phyloP scores from a whole-genome alignment of 2,888 invertebrate species.

The Stratiomys singularior region DNA sequence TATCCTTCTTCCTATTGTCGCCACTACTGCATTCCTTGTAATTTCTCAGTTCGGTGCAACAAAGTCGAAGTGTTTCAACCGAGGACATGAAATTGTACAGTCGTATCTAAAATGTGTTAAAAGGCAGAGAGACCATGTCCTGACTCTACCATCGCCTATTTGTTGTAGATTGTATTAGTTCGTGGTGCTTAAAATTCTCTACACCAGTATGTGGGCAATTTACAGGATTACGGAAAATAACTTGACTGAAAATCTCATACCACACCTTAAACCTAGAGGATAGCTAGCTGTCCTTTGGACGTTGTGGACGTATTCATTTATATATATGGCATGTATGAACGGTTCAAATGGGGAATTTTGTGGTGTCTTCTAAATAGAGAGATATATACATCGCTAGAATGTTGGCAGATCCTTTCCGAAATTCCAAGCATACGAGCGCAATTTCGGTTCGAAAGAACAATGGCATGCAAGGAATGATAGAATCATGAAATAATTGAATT shows the following conservation, averaged over 20 bases:
- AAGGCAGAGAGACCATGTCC: too few species aligned
- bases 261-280: neutral
- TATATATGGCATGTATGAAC: neutral
- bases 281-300: neutral
- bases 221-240: conserved; percentile 52
- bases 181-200: conserved; percentile 5
- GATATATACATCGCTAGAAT: neutral
- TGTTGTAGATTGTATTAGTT: too few species aligned
- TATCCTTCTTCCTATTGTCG: too few species aligned
- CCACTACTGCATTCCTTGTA: too few species aligned
- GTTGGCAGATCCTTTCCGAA: neutral
- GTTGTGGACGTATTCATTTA: neutral
- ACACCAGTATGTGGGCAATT: conserved; percentile 51
- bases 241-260: conserved; percentile 39
- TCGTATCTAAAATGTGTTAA: too few species aligned
- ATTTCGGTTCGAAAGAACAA: neutral
- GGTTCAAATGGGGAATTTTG: neutral
- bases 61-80: too few species aligned
- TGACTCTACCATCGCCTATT: too few species aligned
- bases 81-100: too few species aligned
- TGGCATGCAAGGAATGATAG: neutral
- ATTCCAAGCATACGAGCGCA: too few species aligned
- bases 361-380: neutral
- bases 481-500: neutral
- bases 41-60: too few species aligned